A percentile compares a stretch with the other conserved stretches of the same genome.
Evolutionary conservation across 2,797 vertebrate genomes (phyloP).

Genomic region (Lacerta agilis): DNA sequence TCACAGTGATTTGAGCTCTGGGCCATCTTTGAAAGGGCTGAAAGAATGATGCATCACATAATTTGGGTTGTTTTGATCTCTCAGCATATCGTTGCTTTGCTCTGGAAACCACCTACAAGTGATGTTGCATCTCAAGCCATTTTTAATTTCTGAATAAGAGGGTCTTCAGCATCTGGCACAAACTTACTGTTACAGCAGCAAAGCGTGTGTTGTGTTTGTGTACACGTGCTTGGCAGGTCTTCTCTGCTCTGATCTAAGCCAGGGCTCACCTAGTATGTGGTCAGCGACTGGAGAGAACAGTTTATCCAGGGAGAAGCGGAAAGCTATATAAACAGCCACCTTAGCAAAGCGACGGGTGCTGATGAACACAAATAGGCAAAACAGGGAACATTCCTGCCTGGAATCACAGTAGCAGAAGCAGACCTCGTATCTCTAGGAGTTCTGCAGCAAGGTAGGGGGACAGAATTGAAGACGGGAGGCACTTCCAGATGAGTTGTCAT

Average conservation of each 20-base stretch:
- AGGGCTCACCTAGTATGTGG: neutral
- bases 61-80: neutral
- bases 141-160: neutral
- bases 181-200: neutral
- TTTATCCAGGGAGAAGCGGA: neutral
- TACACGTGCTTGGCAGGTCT: neutral
- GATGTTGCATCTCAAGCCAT: neutral
- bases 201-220: neutral
- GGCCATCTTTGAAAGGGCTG: too few relatives aligned
- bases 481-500: too few relatives aligned
- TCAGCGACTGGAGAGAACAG: conserved; percentile 3
- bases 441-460: neutral
- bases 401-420: neutral
- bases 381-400: neutral
- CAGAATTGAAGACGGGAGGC: neutral
- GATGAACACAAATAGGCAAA: neutral
- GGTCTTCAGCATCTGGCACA: neutral
- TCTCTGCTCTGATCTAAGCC: neutral
- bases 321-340: neutral
- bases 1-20: too few relatives aligned
- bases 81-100: neutral
- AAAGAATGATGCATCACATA: neutral
- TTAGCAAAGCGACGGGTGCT: neutral
- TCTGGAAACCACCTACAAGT: neutral
- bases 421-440: neutral